Percentiles rank a stretch among this genome's conserved stretches.
phyloP scores from a whole-genome alignment of 2,113 vertebrate genomes.

The Mellivora capensis region DNA sequence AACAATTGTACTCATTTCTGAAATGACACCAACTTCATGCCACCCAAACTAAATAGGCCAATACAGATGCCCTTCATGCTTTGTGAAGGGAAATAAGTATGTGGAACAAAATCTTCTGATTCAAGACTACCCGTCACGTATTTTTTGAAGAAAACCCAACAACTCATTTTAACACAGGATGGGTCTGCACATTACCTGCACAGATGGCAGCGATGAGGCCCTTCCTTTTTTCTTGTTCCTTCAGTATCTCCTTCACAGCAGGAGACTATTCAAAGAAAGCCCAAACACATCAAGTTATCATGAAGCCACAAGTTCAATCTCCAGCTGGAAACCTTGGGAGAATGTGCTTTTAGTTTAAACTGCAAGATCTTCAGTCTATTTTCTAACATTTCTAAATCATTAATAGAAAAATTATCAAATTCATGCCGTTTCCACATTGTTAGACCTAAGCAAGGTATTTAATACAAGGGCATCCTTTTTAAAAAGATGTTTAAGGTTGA shows the following conservation, averaged over 20 bases:
- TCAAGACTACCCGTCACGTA: fast-evolving
- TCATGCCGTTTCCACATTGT: not conserved
- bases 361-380: not conserved
- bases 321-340: not conserved
- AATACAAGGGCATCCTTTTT: not conserved
- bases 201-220: constrained; percentile 98
- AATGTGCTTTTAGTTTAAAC: not conserved
- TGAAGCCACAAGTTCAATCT: fast-evolving
- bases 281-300: not conserved
- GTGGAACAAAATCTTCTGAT: fast-evolving
- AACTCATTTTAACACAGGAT: not conserved
- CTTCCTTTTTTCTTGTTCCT: constrained; percentile 93
- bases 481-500: not conserved
- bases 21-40: not conserved
- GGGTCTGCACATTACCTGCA: constrained; percentile 85
- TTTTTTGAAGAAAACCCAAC: not conserved
- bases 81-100: fast-evolving
- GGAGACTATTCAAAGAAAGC: constrained; percentile 84
- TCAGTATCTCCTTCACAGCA: constrained; percentile 92
- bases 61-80: fast-evolving
- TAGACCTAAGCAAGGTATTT: not conserved
- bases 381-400: not conserved
- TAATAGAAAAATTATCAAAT: not conserved
- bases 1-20: not conserved
- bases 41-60: not conserved